Evolutionary conservation across 1,140 invertebrate genomes (phyloP), one percentile per base, ranked within the genome.

Genomic region (Antheraea pernyi): DNA sequence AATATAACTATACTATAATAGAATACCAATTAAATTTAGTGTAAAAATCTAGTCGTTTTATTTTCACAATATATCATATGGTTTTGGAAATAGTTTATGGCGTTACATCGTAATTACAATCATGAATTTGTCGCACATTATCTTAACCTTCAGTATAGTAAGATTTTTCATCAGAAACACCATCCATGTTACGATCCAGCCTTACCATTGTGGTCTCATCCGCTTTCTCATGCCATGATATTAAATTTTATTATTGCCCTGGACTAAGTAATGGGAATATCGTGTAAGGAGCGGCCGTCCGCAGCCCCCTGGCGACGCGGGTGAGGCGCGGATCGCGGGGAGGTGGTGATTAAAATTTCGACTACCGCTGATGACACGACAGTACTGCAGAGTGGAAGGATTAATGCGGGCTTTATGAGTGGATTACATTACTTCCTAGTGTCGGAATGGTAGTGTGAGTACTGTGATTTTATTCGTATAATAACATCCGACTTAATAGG

Each of bases 241-340:
- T 93, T 92, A 93, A 93, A 93, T 93, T 93, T 93, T 93, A 93
- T 92, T 92, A 92, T 91, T 76, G 84, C 85, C 84, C 85, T 88
- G 89, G 91, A 92, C 92, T 91, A 92, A 92, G 91, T 92, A 93
- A 92, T 93, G 91, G 84, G 90, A 93, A 93, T 93, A 91, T 92
- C 91, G 90, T 93, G 92, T 93, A 93, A 93, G 91, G 89, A 89
- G 85, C 85, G 87, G 77, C 76, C 83, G 83, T 84, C 83, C 88
- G 79, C 74, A 78, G 82, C 86, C 82, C 77, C 75, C 73, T 80
- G 86, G 86, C 82, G 82, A 77, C 71, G 68, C 66, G 68, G 74
- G 78, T 71, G 76, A 60, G 65, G 66, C 71, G 48, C 19, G 62
- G 71, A 71, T 70, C 62, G 73, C 11, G 61, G 65, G 70, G 74